Base-by-base conservation (phyloP, 2,113 vertebrate genomes). In the Xerus inauris region DNA sequence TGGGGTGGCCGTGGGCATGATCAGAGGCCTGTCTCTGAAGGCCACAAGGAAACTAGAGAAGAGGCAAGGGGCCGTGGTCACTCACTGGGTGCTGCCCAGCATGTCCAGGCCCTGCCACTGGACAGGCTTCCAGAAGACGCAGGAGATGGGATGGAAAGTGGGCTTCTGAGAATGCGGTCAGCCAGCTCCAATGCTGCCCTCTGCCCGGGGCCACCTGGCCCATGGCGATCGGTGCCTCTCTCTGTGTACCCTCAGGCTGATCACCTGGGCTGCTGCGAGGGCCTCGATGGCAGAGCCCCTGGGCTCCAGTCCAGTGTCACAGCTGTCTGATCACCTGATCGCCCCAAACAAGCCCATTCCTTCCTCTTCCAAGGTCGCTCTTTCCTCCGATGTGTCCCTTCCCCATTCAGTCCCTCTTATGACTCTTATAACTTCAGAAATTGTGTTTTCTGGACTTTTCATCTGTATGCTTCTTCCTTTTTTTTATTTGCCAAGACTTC, bases 131-230 rank as follows among this genome's bases (percentile, higher is more conserved):
- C 65, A 35, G 79, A 11, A 24, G 72, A 16, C 0, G 0, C 4
- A 0, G 4, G 38, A 22, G 20, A 9, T 6, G 11, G 8, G 19
- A 0, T 35, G 9, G 65, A 40, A 14, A 2, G 19, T 4, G 0
- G 13, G 38, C 13, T 49, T 40, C 35, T 30, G 35, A 0, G 10
- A 14, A 14, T 19, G 35, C 2, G 8, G 1, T 32, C 5, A 3
- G 45, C 30, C 11, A 24, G 14, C 30, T 65, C 64, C 28, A 1
- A 8, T 28, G 47, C 88, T 19, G 57, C 38, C 38, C 17, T n/a
- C n/a, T 20, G 11, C 69, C n/a, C 0, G 3, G 3, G 69, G 11
- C 45, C 20, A 0, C 3, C 3, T 1, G 38, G 47, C 20, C 87
- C 22, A 0, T 19, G 65, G 65, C 1, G 0, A 16, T n/a, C 42